phyloP scores from a whole-genome alignment of 2,113 vertebrate genomes.

The Neotoma lepida region DNA sequence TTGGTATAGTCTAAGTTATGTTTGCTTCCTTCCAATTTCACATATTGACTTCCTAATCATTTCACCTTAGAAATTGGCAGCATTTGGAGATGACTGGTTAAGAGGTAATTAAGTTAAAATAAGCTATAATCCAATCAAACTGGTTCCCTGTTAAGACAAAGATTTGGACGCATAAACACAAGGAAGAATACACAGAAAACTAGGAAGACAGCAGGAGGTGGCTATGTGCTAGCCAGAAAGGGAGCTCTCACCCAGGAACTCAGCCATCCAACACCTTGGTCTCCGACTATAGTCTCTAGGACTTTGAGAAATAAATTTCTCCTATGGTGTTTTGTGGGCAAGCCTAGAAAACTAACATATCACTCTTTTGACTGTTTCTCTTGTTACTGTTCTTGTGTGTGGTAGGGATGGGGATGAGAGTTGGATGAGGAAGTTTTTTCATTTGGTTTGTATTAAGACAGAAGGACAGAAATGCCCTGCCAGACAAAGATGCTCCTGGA shows the following conservation, averaged over 20 bases:
- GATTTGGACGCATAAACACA: not conserved
- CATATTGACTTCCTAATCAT: not conserved
- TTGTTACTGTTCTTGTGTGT: not conserved
- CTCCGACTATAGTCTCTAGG: not conserved
- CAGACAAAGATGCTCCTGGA: not conserved
- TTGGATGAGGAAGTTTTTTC: not conserved
- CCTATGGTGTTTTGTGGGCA: not conserved
- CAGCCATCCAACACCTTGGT: not conserved
- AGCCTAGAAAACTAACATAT: not conserved
- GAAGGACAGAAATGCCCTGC: not conserved
- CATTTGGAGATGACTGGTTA: not conserved
- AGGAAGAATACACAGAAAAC: not conserved
- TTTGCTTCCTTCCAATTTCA: not conserved
- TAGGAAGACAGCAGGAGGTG: not conserved
- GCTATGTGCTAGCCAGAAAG: not conserved
- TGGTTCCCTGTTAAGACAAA: not conserved
- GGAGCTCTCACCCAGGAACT: not conserved
- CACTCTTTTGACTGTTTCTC: not conserved
- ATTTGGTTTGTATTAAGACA: not conserved
- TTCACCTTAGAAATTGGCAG: not conserved
- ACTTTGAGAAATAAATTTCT: not conserved
- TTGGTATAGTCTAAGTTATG: not conserved
- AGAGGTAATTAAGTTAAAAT: constrained; percentile 12
- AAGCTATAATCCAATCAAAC: not conserved
- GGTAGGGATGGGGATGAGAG: not conserved